These are phyloP conservation scores for Hemibagrus guttatus DNA, from an alignment of 2,797 vertebrate genomes.

Conservation along the genomic window DNA sequence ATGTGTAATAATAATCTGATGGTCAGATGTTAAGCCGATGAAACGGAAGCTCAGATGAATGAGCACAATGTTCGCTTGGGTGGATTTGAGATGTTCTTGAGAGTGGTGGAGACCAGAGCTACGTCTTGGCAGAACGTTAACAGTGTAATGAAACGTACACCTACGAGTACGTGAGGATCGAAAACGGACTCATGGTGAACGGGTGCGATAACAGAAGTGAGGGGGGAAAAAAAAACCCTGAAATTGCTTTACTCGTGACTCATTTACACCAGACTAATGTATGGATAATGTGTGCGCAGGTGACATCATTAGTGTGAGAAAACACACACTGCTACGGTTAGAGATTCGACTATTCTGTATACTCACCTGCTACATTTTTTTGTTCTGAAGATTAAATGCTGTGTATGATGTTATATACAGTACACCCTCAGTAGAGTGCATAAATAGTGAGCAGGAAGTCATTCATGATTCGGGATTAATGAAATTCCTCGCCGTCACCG, in stretches of 20 bases:
- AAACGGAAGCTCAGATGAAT: not conserved
- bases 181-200: not conserved
- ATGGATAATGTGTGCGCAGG: not conserved
- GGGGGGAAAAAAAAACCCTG: not conserved
- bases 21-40: not conserved
- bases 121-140: not conserved
- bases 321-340: not conserved
- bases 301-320: not conserved
- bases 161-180: not conserved
- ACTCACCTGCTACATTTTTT: not conserved
- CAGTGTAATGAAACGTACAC: not conserved
- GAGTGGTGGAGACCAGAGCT: not conserved
- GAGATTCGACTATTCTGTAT: not conserved
- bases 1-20: not conserved
- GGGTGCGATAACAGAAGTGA: not conserved
- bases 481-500: not conserved
- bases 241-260: not conserved
- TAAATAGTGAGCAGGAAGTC: not conserved
- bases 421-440: not conserved
- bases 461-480: no score
- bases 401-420: not conserved
- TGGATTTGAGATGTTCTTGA: not conserved
- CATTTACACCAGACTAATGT: not conserved
- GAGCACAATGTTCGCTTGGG: not conserved
- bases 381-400: not conserved